Conservation (phyloP, 2,113 vertebrate genomes). For the Pithys albifrons region DNA sequence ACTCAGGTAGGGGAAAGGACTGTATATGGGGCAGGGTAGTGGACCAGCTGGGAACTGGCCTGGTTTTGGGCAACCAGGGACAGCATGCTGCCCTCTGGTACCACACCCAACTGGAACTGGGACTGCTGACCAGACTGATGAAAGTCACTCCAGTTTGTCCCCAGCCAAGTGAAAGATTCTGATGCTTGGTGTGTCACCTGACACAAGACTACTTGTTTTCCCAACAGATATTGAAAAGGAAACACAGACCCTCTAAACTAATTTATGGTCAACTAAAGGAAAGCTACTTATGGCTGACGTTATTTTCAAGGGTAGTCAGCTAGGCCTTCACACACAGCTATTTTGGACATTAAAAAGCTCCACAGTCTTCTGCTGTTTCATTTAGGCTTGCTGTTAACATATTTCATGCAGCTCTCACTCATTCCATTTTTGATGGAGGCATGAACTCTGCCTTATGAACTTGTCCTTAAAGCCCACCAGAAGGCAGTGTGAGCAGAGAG, state of each 20-base stretch:
- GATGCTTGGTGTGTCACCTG: not conserved
- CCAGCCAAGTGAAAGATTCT: not conserved
- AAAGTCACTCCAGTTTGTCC: not conserved
- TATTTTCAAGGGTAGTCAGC: not conserved
- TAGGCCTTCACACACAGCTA: not conserved
- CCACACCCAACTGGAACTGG: not conserved
- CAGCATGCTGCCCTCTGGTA: accelerated
- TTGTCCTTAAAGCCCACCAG: not conserved
- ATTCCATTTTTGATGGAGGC: not conserved
- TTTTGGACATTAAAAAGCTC: not conserved
- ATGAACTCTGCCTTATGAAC: not conserved
- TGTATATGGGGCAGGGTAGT: not conserved
- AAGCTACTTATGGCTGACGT: not conserved
- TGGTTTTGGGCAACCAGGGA: not conserved
- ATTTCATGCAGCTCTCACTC: not conserved
- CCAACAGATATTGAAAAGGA: not conserved
- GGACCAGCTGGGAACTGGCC: not conserved
- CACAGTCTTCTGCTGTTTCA: not conserved
- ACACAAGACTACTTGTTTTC: not conserved
- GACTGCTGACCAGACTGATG: not conserved
- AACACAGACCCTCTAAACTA: not conserved
- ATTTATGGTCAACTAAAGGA: not conserved
- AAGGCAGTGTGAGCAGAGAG: not conserved
- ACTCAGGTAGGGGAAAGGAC: not conserved
- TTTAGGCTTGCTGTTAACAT: not conserved